Base-by-base conservation (phyloP, 2,888 invertebrate species). In the Pterostichus madidus region DNA sequence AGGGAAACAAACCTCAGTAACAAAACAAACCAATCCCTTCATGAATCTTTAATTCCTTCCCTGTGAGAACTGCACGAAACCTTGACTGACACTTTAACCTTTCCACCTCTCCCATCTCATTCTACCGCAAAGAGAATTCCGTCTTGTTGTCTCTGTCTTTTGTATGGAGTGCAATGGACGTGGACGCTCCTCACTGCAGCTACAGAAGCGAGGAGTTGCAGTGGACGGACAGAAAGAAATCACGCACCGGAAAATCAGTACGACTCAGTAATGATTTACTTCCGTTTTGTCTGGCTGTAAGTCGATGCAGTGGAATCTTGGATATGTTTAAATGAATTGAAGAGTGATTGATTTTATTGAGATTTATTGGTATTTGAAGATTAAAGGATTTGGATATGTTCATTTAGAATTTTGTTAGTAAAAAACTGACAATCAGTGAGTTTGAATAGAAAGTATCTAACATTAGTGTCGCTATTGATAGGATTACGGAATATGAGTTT, bases 211-310 rank as follows among this genome's bases (percentile, higher is more conserved):
- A 83, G 79, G 83, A 78, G 64, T 64, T 77, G 84, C 83, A 85
- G 11, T 24, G 24, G 11, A 59, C 85, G 24, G 8, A 59, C 85
- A 85, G 86, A 86, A 87, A 87, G 88, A 88, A 89, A 88, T 87
- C 88, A 88, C 87, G 86, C 85, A 88, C 88, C 88, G 88, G 88
- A 88, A 89, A 88, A 88, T 88, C 88, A 88, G 88, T 88, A 87
- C 85, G 85, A 85, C 85, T 39, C 85, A 85, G 88, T 88, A 89
- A 89, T 88, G 88, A 88, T 87, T 86, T 86, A 86, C 87, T 89
- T 89, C 89, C 89, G 88, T 32, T 64, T 61, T 13, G n/a, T 10
- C 39, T 35, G 64, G 35, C 2, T 32, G 35, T 10, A 35, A 35
- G 64, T 13, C 32, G 32, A 35, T 35, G 5, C n/a, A n/a, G 11